Percentiles rank a stretch among this genome's conserved stretches.
Conservation (phyloP, 2,113 vertebrate genomes). For the Stictonetta naevosa region DNA sequence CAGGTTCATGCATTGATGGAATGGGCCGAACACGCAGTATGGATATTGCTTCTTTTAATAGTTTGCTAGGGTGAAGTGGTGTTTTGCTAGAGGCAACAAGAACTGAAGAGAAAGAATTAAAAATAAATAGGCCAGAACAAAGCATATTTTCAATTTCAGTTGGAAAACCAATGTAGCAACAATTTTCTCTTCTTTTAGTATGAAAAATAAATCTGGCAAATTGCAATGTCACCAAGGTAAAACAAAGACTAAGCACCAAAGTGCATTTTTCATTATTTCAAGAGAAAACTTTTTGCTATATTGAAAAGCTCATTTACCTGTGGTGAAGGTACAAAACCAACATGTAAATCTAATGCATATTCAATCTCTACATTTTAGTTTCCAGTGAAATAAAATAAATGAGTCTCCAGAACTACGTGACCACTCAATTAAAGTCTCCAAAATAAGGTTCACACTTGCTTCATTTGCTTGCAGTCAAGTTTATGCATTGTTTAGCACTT, state of each 20-base stretch:
- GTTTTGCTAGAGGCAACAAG: slow-evolving; percentile 47
- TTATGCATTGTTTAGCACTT: rapidly evolving
- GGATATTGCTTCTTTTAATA: slow-evolving; percentile 19
- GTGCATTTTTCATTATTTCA: neutral
- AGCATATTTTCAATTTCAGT: slow-evolving; percentile 64
- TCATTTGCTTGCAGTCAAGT: neutral
- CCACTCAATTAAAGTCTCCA: neutral
- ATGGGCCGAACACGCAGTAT: neutral
- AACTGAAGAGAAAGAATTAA: slow-evolving; percentile 64
- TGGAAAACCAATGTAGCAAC: slow-evolving; percentile 39
- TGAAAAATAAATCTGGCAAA: slow-evolving; percentile 52
- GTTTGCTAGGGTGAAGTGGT: slow-evolving; percentile 1
- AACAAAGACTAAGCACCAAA: neutral
- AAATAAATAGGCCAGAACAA: slow-evolving; percentile 70
- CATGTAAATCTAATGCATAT: neutral
- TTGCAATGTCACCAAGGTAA: neutral
- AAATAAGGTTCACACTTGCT: neutral
- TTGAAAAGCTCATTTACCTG: neutral
- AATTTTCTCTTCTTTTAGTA: slow-evolving; percentile 33
- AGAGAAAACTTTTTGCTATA: neutral
- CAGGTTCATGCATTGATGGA: neutral
- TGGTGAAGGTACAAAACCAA: neutral
- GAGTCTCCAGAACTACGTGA: neutral
- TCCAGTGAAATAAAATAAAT: neutral
- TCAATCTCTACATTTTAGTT: neutral